Evolutionary conservation across 2,113 vertebrate species (phyloP), one percentile per base, ranked within the genome.

Genomic region (Chaetodon auriga): DNA sequence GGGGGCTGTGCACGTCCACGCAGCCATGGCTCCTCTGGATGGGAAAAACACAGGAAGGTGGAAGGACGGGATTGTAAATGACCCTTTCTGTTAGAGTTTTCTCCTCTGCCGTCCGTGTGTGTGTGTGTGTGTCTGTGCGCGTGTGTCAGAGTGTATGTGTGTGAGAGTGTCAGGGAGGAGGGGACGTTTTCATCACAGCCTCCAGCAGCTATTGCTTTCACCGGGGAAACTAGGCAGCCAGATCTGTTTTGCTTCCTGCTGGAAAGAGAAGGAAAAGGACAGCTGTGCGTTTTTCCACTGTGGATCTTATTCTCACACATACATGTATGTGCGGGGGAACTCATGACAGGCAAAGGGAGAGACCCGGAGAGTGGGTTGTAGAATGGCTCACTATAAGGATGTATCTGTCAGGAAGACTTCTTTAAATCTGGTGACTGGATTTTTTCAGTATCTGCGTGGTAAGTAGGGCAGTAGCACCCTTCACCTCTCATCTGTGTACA

Each of bases 371-470:
- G 92, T 85, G 94, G 83, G 88, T 82, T 90, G 75, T 85, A 90
- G 88, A 83, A 97, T 97, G 95, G 96, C 96, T 96, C 83, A 48
- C 68, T 96, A 79, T 89, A 96, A 93, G 92, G 95, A 94, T 80
- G 83, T 92, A 83, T 91, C 92, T 88, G 86, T 93, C 90, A 96
- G 95, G 93, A 96, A 92, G 88, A 89, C 92, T 80, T 86, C 93
- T 6, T 84, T 96, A 75, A 96, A 96, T 85, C 93, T 96, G 90
- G 93, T 96, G 82, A 96, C 96, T 18, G 96, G 95, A 84, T 95
- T 96, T 91, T 95, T 95, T 89, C 96, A 95, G 87, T 96, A 95
- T 91, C 76, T 91, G 7, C 96, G 94, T 51, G 96, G 96, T 97
- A 96, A 97, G 97, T 97, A 91, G 93, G 87, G 75, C 90, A 90